Percentiles rank a stretch among this genome's conserved stretches.
Evolutionary conservation across 2,888 invertebrate genomes (phyloP).

Genomic region (Sphaeridia pumilis): DNA sequence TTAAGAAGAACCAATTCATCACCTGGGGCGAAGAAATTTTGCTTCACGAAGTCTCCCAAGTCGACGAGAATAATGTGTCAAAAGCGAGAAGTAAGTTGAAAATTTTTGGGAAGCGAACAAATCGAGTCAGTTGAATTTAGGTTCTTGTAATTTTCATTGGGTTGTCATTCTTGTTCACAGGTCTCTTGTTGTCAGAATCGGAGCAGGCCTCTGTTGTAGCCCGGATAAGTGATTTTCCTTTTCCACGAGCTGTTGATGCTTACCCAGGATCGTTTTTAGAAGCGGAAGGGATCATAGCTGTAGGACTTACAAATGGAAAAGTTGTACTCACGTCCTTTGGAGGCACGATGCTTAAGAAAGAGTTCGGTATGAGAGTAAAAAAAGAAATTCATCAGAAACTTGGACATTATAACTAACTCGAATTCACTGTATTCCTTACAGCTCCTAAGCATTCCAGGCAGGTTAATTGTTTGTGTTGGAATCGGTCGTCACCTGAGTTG

Average conservation of each 20-base stretch:
- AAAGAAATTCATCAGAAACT: background rate
- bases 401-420: background rate
- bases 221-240: conserved; percentile 60
- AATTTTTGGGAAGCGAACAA: no score
- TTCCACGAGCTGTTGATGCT: conserved; percentile 76
- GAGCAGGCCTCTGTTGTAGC: conserved; percentile 58
- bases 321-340: conserved; percentile 68
- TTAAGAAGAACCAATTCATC: conserved; percentile 64
- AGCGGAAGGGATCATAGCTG: conserved; percentile 66
- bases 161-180: conserved; percentile 17
- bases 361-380: conserved; percentile 46
- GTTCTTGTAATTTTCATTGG: background rate
- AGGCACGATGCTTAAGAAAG: conserved; percentile 57
- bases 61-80: background rate
- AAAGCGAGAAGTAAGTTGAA: no score
- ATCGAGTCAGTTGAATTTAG: background rate
- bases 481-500: conserved; percentile 64
- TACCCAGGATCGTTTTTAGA: conserved; percentile 55
- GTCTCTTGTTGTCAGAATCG: conserved; percentile 48
- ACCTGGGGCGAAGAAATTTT: conserved; percentile 84
- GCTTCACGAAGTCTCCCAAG: conserved; percentile 54
- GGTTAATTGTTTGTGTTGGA: conserved; percentile 82
- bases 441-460: conserved; percentile 72
- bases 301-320: conserved; percentile 81
- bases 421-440: conserved; percentile 39